Percentiles rank a stretch among this genome's conserved stretches.
Conservation (phyloP, 2,888 invertebrate species). For the Tipula vernalis region DNA sequence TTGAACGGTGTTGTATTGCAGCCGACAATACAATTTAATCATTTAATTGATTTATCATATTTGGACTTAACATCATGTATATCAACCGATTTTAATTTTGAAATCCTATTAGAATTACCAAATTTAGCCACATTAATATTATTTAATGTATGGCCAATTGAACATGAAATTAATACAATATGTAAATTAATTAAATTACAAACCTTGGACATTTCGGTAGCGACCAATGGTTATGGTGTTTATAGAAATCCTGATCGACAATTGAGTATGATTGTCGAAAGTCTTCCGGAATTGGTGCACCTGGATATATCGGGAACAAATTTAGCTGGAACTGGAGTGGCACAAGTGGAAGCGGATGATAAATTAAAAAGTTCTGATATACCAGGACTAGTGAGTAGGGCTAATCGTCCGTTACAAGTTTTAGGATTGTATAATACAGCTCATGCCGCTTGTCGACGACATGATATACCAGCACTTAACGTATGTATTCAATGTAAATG, state of each 20-base stretch:
- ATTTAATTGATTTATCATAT: slow-evolving; percentile 28
- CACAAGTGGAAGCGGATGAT: slow-evolving; percentile 37
- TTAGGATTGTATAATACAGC: slow-evolving; percentile 84
- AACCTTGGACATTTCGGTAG: slow-evolving; percentile 77
- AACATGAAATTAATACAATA: slow-evolving; percentile 41
- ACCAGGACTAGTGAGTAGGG: slow-evolving; percentile 68
- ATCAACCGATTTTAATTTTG: slow-evolving; percentile 32
- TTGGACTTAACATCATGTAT: slow-evolving; percentile 34
- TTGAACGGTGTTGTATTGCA: slow-evolving; percentile 34
- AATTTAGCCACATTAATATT: slow-evolving; percentile 63
- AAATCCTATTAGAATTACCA: slow-evolving; percentile 43
- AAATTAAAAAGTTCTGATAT: slow-evolving; percentile 54
- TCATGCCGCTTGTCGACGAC: slow-evolving; percentile 78
- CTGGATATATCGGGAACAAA: slow-evolving; percentile 95
- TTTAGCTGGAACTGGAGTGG: slow-evolving; percentile 75
- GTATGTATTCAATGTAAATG: slow-evolving; percentile 40
- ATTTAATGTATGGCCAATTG: slow-evolving; percentile 57
- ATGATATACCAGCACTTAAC: slow-evolving; percentile 80
- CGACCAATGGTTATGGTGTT: slow-evolving; percentile 52
- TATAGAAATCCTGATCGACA: slow-evolving; percentile 59
- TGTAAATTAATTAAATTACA: slow-evolving; percentile 43
- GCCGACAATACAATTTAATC: slow-evolving; percentile 29
- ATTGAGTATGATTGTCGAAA: slow-evolving; percentile 56
- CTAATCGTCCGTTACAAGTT: slow-evolving; percentile 69
- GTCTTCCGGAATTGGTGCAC: slow-evolving; percentile 61